Conservation (phyloP, 2,113 vertebrate species). For the Neolamprologus toae region DNA sequence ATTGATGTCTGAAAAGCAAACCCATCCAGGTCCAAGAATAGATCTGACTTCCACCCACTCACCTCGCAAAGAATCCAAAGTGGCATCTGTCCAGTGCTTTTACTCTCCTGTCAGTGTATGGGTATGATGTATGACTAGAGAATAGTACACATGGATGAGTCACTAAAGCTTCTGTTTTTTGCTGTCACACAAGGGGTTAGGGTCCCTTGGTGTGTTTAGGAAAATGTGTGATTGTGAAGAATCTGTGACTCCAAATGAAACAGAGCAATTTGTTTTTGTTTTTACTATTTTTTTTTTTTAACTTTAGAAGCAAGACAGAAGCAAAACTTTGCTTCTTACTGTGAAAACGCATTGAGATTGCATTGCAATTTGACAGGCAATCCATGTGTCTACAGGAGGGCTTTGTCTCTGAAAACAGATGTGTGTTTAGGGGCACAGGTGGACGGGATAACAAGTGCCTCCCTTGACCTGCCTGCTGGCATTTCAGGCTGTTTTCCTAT, state of each 20-base stretch:
- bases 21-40: constrained; percentile 45
- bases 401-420: constrained; percentile 15
- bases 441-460: constrained; percentile 36
- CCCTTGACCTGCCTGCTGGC: constrained; percentile 12
- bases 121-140: neutral
- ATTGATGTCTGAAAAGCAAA: constrained; percentile 63
- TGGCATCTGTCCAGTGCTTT: constrained; percentile 36
- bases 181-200: neutral
- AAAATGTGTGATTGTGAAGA: neutral
- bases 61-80: constrained; percentile 34
- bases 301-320: neutral
- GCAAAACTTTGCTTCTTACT: neutral
- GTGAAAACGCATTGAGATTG: neutral
- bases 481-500: neutral
- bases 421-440: constrained; percentile 28
- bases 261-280: neutral
- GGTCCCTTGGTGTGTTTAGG: neutral
- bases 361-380: neutral
- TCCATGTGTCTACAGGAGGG: neutral
- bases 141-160: neutral
- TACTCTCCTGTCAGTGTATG: neutral
- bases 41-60: constrained; percentile 39
- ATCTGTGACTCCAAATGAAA: neutral
- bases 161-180: neutral
- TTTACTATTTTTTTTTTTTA: neutral